Conservation (phyloP, 2,888 invertebrate genomes). For the Onthophagus sagittarius region DNA sequence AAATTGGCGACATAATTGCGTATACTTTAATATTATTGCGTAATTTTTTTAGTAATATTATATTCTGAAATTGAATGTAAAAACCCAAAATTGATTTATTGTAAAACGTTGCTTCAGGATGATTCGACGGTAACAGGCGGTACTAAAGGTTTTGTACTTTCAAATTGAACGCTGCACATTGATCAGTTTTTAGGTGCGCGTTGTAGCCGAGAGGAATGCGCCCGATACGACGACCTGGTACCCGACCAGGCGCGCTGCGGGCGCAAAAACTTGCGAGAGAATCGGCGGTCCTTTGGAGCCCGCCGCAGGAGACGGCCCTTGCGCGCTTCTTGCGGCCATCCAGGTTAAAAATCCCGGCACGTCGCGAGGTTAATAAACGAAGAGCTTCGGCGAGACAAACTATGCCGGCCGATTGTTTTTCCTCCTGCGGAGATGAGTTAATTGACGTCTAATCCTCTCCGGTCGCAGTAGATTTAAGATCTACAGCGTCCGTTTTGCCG, state of each 20-base stretch:
- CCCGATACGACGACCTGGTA: constrained; percentile 6
- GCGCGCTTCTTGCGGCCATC: background rate
- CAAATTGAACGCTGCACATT: constrained; percentile 23
- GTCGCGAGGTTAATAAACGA: constrained; percentile 12
- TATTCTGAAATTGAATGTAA: no score
- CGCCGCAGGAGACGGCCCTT: background rate
- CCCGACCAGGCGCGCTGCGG: background rate
- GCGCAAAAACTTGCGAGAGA: constrained; percentile 8
- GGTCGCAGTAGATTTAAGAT: background rate
- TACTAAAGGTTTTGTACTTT: constrained; percentile 20
- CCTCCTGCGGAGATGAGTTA: constrained; percentile 6
- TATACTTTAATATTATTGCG: no score
- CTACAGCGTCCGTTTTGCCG: background rate
- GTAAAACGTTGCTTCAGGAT: no score
- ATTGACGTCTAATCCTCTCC: constrained; percentile 8
- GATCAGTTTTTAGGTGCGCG: constrained; percentile 23
- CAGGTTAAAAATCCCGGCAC: constrained; percentile 5
- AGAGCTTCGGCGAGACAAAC: constrained; percentile 9
- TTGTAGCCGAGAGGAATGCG: constrained; percentile 10
- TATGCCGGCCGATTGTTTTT: constrained; percentile 1
- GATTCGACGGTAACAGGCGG: constrained; percentile 3
- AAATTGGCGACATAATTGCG: no score
- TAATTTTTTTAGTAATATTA: no score
- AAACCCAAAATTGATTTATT: no score
- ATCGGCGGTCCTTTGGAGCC: constrained; percentile 3